Conservation (phyloP, 2,888 invertebrate species). For the Tortrix viridana region DNA sequence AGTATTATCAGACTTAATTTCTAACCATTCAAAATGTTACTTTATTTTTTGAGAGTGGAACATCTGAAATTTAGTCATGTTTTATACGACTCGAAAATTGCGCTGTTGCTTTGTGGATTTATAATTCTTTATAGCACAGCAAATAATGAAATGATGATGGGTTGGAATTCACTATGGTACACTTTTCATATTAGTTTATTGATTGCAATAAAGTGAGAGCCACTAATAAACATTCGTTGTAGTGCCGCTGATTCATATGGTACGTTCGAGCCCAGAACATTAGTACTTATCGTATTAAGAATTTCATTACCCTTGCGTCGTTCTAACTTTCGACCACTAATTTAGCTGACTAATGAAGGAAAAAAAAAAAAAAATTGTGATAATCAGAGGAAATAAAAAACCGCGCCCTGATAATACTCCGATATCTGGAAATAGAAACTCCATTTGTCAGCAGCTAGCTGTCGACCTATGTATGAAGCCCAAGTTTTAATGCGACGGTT, state of each 20-base stretch:
- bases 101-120: constrained; percentile 27
- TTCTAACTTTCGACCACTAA: constrained; percentile 2
- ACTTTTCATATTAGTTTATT: constrained; percentile 1
- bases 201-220: background rate
- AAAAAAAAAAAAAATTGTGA: constrained; percentile 9
- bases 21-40: too few species aligned
- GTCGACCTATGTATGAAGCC: constrained; percentile 67
- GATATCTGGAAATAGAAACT: constrained; percentile 84
- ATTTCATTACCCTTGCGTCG: constrained; percentile 2
- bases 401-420: constrained; percentile 80
- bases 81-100: background rate
- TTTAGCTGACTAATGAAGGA: constrained; percentile 21
- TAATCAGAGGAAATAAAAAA: constrained; percentile 59
- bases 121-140: background rate
- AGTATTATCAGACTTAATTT: too few species aligned
- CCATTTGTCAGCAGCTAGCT: constrained; percentile 81
- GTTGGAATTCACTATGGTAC: background rate
- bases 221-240: constrained; percentile 22
- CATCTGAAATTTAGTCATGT: too few species aligned
- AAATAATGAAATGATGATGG: too few species aligned
- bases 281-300: constrained; percentile 14
- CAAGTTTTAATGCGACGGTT: constrained; percentile 68
- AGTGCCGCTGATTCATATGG: constrained; percentile 24
- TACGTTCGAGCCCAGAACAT: constrained; percentile 23
- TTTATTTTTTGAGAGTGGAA: too few species aligned